phyloP scores from a whole-genome alignment of 2,797 vertebrate genomes.

The Jordanella pulchra region DNA sequence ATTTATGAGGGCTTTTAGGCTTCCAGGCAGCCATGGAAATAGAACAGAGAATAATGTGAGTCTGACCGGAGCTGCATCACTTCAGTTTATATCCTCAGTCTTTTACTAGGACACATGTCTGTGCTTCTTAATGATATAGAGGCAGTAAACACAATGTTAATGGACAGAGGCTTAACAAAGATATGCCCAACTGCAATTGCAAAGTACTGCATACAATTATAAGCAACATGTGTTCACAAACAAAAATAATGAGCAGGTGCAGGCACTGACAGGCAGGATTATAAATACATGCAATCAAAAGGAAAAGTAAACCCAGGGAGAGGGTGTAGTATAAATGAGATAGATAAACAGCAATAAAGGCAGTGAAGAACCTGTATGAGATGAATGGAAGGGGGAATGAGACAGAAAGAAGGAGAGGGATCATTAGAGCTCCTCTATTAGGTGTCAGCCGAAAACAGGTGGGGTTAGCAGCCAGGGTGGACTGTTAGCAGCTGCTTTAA shows the following conservation, averaged over 20 bases:
- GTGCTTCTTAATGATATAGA: constrained; percentile 65
- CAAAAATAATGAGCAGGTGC: constrained; percentile 36
- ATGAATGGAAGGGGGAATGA: constrained; percentile 20
- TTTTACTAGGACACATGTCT: constrained; percentile 70
- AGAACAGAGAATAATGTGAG: constrained; percentile 75
- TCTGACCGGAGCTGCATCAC: constrained; percentile 61
- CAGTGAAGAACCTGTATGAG: constrained; percentile 22
- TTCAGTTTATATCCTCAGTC: constrained; percentile 70
- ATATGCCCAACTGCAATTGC: constrained; percentile 34
- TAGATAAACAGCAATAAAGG: constrained; percentile 18
- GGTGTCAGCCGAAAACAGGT: constrained; percentile 50
- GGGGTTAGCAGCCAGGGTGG: constrained; percentile 57
- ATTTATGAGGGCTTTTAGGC: constrained; percentile 81
- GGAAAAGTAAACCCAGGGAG: constrained; percentile 14
- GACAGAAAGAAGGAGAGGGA: constrained; percentile 30
- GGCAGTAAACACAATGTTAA: constrained; percentile 71
- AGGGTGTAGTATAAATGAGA: constrained; percentile 11
- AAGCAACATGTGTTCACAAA: constrained; percentile 13
- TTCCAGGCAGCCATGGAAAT: constrained; percentile 68
- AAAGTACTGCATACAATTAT: constrained; percentile 24
- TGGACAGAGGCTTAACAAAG: constrained; percentile 53
- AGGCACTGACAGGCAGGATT: constrained; percentile 22
- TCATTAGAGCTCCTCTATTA: constrained; percentile 52
- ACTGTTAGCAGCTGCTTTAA: constrained; percentile 62
- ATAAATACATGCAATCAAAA: constrained; percentile 36